phyloP scores from a whole-genome alignment of 2,888 invertebrate genomes.

The Agonopterix alstromeriana region DNA sequence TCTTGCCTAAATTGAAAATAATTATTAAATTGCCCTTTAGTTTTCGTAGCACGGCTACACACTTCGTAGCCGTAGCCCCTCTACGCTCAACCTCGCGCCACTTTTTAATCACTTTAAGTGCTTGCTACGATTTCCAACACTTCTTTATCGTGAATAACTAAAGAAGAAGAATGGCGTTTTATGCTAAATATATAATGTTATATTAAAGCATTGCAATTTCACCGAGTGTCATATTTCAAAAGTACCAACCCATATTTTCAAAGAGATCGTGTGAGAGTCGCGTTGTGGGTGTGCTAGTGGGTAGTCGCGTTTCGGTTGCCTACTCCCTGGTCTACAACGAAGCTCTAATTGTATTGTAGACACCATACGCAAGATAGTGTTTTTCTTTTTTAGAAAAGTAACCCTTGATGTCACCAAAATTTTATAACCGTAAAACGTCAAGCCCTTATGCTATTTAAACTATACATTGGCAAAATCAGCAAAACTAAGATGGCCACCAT shows the following conservation, averaged over 20 bases:
- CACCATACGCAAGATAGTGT: background rate
- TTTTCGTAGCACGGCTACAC: constrained; percentile 27
- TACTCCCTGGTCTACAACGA: too few species aligned
- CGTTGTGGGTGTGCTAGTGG: too few species aligned
- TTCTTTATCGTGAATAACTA: constrained; percentile 54
- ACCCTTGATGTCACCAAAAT: too few species aligned
- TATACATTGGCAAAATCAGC: too few species aligned
- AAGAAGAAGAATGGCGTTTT: constrained; percentile 46
- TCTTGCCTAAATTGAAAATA: background rate
- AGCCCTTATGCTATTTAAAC: too few species aligned
- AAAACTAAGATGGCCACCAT: too few species aligned
- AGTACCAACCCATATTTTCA: background rate
- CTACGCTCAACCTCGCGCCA: constrained; percentile 31
- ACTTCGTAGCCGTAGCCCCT: constrained; percentile 20
- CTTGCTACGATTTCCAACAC: constrained; percentile 56
- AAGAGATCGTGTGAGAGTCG: too few species aligned
- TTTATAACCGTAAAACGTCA: too few species aligned
- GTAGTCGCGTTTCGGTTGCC: too few species aligned
- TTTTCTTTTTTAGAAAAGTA: too few species aligned
- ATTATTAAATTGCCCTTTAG: constrained; percentile 12
- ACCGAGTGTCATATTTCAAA: constrained; percentile 13
- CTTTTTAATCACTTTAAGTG: constrained; percentile 72
- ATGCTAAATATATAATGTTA: constrained; percentile 25
- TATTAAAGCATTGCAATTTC: constrained; percentile 19
- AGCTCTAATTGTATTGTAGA: too few species aligned